A percentile compares a stretch with the other conserved stretches of the same genome.
These are phyloP conservation scores for Euwallacea fornicatus DNA, from an alignment of 1,140 invertebrate species.

Conservation along the genomic window DNA sequence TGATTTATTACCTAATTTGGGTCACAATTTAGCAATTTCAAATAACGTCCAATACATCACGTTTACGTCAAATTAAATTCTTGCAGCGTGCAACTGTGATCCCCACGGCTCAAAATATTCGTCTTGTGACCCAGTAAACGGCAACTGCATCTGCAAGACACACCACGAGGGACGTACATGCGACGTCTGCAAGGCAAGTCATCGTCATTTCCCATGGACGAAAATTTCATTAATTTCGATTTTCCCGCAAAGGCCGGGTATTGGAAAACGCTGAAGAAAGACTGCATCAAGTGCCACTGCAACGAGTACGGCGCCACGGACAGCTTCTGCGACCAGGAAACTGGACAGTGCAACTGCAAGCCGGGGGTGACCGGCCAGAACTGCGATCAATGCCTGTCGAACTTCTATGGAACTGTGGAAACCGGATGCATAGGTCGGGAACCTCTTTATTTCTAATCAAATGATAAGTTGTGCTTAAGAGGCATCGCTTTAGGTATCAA, in stretches of 20 bases:
- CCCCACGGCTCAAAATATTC: slow-evolving; percentile 67
- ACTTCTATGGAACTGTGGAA: slow-evolving; percentile 81
- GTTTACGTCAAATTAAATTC: slow-evolving; percentile 7
- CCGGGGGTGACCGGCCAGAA: slow-evolving; percentile 77
- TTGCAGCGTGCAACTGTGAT: slow-evolving; percentile 76
- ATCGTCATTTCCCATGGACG: background rate
- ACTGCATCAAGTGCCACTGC: slow-evolving; percentile 74
- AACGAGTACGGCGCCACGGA: slow-evolving; percentile 70
- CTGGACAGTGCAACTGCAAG: slow-evolving; percentile 84
- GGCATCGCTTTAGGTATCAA: too few species aligned
- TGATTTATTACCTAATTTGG: too few species aligned
- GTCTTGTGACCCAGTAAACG: slow-evolving; percentile 82
- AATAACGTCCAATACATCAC: background rate
- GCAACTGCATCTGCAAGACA: slow-evolving; percentile 85
- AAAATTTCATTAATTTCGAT: slow-evolving; percentile 7
- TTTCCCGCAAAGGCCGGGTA: slow-evolving; percentile 62
- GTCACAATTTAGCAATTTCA: too few species aligned
- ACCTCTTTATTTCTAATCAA: background rate
- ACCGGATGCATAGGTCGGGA: slow-evolving; percentile 76
- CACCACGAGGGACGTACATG: slow-evolving; percentile 86
- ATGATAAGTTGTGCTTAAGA: background rate
- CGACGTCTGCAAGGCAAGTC: slow-evolving; percentile 77
- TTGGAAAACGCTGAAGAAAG: slow-evolving; percentile 68
- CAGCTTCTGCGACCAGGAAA: slow-evolving; percentile 70
- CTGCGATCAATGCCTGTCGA: slow-evolving; percentile 78